Base-by-base conservation (phyloP, 2,113 vertebrate genomes). In the Menidia beryllina region DNA sequence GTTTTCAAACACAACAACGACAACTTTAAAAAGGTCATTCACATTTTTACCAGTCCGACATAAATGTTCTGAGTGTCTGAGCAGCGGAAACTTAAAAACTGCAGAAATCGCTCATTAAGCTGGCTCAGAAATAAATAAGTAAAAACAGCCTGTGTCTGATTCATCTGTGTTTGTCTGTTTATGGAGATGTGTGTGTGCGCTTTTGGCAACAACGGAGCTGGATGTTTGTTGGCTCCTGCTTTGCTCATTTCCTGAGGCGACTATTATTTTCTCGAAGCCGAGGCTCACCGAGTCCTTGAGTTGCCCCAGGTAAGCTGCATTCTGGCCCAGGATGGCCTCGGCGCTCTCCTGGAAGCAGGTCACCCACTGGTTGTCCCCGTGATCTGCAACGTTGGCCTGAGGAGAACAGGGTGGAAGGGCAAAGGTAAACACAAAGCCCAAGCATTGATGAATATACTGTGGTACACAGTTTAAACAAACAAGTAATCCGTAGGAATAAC, bases 331-430 rank as follows among this genome's bases (percentile, higher is more conserved):
- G 81, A 99, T 95, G 64, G 94, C 88, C 88, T 99, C 98, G 1
- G 96, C 97, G 36, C 93, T 87, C 30, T 99, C 97, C 86, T 99
- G 98, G 93, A 99, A 99, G 86, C 97, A 98, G 5, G 96, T 98
- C 82, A 99, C 93, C 98, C 98, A 98, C 89, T 98, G 97, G 83
- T 98, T 98, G 67, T 98, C 96, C 0, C 92, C 90, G 57, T 94
- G 95, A 86, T 99, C 98, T 9, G 97, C 95, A 81, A 98, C 92
- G 87, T 98, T 99, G 69, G 93, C 95, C 97, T 99, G 89, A 60
- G 54, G 63, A 85, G 76, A 15, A 36, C 2, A 36, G 60, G 53
- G 59, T 52, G 12, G 57, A 43, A 43, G 47, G 43, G 12, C 3
- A 47, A 23, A 4, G 36, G 24, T 43, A 12, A 39, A 59, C 9